Evolutionary conservation across 2,113 vertebrate species (phyloP).

Genomic region (Rhinichthys klamathensis): DNA sequence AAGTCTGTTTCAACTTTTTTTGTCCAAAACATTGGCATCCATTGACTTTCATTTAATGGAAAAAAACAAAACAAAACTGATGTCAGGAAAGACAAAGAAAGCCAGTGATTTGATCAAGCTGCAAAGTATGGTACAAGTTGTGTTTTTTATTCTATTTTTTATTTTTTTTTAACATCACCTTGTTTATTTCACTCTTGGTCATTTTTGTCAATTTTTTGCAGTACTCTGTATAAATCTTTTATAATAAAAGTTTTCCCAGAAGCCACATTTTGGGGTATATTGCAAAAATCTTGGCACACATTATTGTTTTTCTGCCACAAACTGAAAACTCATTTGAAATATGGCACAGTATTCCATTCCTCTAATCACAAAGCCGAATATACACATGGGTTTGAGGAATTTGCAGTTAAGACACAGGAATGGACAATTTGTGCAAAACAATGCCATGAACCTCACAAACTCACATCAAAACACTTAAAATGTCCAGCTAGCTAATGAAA

Average conservation of each 20-base stretch:
- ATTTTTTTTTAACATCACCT: background rate
- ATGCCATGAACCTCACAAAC: background rate
- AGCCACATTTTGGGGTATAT: background rate
- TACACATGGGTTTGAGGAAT: background rate
- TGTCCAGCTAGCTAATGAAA: too few relatives aligned
- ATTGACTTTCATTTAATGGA: too few relatives aligned
- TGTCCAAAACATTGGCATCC: too few relatives aligned
- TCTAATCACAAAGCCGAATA: background rate
- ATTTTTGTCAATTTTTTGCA: background rate
- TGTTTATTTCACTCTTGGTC: background rate
- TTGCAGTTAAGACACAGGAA: background rate
- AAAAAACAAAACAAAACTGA: background rate
- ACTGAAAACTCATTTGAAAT: background rate
- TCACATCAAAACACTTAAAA: too few relatives aligned
- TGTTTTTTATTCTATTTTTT: background rate
- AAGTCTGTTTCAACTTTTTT: too few relatives aligned
- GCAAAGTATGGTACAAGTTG: background rate
- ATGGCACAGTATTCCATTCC: background rate
- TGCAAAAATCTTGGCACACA: background rate
- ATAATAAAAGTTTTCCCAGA: background rate
- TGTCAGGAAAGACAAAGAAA: background rate
- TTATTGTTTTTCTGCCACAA: background rate
- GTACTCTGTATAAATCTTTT: background rate
- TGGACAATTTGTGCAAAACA: background rate
- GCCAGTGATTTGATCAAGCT: background rate